phyloP scores from a whole-genome alignment of 1,140 invertebrate genomes.

The Hetaerina americana region DNA sequence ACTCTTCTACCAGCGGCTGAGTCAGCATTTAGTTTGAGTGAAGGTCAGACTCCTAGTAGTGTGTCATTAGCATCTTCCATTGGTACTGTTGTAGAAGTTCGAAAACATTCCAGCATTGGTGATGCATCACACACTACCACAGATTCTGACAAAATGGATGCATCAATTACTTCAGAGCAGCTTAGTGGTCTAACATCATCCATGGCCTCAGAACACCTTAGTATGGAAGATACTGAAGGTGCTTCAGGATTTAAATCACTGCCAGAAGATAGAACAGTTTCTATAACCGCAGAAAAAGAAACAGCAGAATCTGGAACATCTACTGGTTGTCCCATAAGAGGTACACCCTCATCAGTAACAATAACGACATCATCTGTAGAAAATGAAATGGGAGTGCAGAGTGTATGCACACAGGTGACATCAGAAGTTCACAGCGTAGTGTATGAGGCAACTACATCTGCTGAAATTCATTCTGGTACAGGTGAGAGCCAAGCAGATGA shows the following conservation, averaged over 20 bases:
- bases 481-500: slow-evolving; percentile 9
- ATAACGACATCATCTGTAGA: slow-evolving; percentile 35
- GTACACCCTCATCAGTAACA: slow-evolving; percentile 34
- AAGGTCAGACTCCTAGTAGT: slow-evolving; percentile 36
- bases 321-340: slow-evolving; percentile 19
- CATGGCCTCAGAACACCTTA: slow-evolving; percentile 23
- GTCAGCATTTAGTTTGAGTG: slow-evolving; percentile 37
- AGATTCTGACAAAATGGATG: slow-evolving; percentile 32
- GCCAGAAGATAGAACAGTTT: slow-evolving; percentile 2
- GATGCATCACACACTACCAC: too few species aligned
- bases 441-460: neutral
- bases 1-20: neutral
- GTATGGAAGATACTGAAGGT: slow-evolving; percentile 14
- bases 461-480: slow-evolving; percentile 22
- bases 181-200: slow-evolving; percentile 27
- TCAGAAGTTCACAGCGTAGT: slow-evolving; percentile 27
- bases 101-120: slow-evolving; percentile 4
- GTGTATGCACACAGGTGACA: slow-evolving; percentile 39
- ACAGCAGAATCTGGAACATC: slow-evolving; percentile 23
- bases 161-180: slow-evolving; percentile 36
- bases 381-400: slow-evolving; percentile 31
- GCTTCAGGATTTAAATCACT: neutral
- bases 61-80: slow-evolving; percentile 38
- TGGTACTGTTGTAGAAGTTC: slow-evolving; percentile 37
- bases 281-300: slow-evolving; percentile 10